Evolutionary conservation across 2,797 vertebrate species (phyloP), one percentile per base, ranked within the genome.

Genomic region (Tokudaia tokunoshimensis): DNA sequence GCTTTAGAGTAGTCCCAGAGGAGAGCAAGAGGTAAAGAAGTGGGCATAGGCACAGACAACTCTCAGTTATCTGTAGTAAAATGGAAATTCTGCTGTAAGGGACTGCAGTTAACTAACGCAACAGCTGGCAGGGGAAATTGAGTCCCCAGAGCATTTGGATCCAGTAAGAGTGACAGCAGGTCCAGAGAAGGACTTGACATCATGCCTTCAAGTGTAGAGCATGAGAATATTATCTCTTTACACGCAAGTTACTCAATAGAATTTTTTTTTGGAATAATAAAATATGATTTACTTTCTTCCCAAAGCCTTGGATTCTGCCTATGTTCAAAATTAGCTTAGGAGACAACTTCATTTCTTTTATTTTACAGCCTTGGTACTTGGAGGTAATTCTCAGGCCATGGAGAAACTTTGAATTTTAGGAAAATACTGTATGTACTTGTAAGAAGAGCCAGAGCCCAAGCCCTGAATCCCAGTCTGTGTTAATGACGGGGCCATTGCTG

Each of bases 251-350:
- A 78, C 50, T 70, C 67, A 55, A n/a, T 90, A 47, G 85, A 22
- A 55, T 82, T 94, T 94, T 7, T 41, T 88, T 17, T 8, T n/a
- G n/a, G n/a, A 37, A 2, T 79, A 24, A 86, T 17, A 91, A 94
- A 92, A 87, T 92, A 47, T 29, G 47, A 11, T 9, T 92, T 75
- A 81, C 6, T 96, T 97, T 96, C n/a, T 96, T 83, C 82, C 8
- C 19, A 81, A 29, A 89, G 1, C 14, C 31, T 70, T 89, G 74
- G 6, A 20, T 89, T 20, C n/a, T 85, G 20, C 24, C 37, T 65
- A 76, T 13, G 31, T 22, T 41, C 86, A 44, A 24, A 26, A 24
- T 61, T 79, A 95, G 29, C 92, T 96, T 87, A 70, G 47, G 22
- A 65, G 47, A 59, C 70, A 41, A 2, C 55, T 87, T 6, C 11